Evolutionary conservation across 2,888 invertebrate genomes (phyloP), one percentile per base, ranked within the genome.

Genomic region (Acanthoscelides obtectus): DNA sequence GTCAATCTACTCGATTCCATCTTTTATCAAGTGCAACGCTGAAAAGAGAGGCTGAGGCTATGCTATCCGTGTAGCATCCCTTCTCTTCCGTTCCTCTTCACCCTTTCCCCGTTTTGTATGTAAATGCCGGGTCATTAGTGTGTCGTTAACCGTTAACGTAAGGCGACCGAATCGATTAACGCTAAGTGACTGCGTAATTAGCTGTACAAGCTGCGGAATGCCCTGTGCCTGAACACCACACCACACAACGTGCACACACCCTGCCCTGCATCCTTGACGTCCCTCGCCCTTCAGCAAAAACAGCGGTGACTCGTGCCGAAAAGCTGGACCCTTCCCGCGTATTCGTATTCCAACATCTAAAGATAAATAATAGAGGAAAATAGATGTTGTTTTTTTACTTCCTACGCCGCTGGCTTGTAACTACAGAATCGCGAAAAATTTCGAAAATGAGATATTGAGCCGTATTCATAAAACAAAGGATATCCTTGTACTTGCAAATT

Each of bases 131-230:
- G 85, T 85, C 85, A 86, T 86, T 86, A 86, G 85, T 85, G 85
- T 85, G 85, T 86, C 86, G 85, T 86, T 86, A 86, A 86, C 84
- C 86, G 84, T 84, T 83, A 85, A 85, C 85, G 85, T 86, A 85
- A 86, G 86, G 86, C 85, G 83, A 85, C 85, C 85, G 83, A 85
- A 86, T 86, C 86, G 86, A 86, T 86, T 86, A 86, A 86, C 85
- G 85, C 85, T 86, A 86, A 86, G 86, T 86, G 86, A 86, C 86
- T 86, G 84, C 84, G 86, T 86, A 86, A 86, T 86, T 86, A 86
- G 85, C 86, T 86, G 84, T 85, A 84, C 83, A 85, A 83, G 84
- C 75, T 75, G 75, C 73, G 74, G 76, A 75, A 73, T 74, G 73
- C 71, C 72, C 72, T 70, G 71, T 70, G 69, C 71, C 74, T 70